Conservation (phyloP, 2,797 vertebrate genomes). For the Microchirus variegatus region DNA sequence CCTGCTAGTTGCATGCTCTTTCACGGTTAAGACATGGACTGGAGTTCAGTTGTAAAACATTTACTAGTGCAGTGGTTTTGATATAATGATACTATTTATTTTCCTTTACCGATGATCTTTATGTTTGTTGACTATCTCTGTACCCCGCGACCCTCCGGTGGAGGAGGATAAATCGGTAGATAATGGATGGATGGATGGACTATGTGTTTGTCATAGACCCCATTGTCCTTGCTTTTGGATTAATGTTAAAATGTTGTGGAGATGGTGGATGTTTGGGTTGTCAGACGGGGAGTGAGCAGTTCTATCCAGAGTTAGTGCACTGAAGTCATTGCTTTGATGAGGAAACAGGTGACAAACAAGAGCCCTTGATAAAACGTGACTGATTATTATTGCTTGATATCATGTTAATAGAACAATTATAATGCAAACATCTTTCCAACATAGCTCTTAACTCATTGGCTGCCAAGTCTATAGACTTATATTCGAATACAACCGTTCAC, state of each 20-base stretch:
- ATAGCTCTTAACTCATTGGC: no score
- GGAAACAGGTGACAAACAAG: not conserved
- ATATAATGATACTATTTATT: not conserved
- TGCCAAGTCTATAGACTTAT: no score
- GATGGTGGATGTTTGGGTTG: constrained; percentile 34
- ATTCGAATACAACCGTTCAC: no score
- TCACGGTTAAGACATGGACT: not conserved
- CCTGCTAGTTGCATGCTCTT: constrained; percentile 11
- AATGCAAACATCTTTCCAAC: no score
- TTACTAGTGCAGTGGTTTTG: not conserved
- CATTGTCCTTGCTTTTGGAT: not conserved
- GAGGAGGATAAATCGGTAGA: no score
- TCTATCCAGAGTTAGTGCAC: not conserved
- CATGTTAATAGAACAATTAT: no score
- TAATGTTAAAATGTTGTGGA: constrained; percentile 5
- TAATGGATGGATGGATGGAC: no score
- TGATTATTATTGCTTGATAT: no score
- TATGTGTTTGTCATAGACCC: no score
- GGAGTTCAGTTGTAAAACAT: not conserved
- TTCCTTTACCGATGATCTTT: not conserved
- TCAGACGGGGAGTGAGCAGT: constrained; percentile 7
- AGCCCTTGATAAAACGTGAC: no score
- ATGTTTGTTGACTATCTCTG: no score
- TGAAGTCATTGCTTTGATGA: not conserved
- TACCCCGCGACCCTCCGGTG: no score